These are phyloP conservation scores for Drepana falcataria DNA, from an alignment of 2,888 invertebrate species.

Conservation along the genomic window DNA sequence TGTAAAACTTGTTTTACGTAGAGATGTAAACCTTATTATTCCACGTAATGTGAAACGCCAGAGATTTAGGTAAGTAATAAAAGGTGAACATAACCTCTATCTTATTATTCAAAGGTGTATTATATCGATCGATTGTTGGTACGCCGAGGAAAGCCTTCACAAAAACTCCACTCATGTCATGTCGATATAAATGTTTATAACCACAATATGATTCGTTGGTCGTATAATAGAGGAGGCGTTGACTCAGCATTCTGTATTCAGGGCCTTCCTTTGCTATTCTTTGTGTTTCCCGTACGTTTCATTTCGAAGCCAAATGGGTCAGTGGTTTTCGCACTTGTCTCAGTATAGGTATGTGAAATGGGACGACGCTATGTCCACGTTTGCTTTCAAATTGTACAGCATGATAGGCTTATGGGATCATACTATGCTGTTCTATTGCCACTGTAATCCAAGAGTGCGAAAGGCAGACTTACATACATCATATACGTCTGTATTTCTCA, in stretches of 20 bases:
- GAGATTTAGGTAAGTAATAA: neutral
- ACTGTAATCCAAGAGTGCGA: too few relatives aligned
- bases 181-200: conserved; percentile 2
- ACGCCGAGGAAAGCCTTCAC: neutral
- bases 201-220: conserved; percentile 12
- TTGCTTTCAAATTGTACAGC: too few relatives aligned
- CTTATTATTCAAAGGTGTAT: neutral
- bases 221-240: conserved; percentile 42
- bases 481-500: too few relatives aligned
- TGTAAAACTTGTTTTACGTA: too few relatives aligned
- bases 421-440: too few relatives aligned
- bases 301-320: conserved; percentile 69
- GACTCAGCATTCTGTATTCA: conserved; percentile 61
- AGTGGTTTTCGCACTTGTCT: conserved; percentile 47
- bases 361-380: neutral
- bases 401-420: too few relatives aligned
- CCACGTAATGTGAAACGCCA: too few relatives aligned
- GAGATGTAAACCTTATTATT: too few relatives aligned
- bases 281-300: conserved; percentile 57
- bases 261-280: conserved; percentile 48
- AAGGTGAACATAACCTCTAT: neutral
- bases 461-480: too few relatives aligned
- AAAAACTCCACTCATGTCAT: neutral
- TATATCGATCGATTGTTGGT: neutral
- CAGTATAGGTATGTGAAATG: conserved; percentile 24